Conservation (phyloP, 2,888 invertebrate genomes). For the Nipponacmea schrenckii region DNA sequence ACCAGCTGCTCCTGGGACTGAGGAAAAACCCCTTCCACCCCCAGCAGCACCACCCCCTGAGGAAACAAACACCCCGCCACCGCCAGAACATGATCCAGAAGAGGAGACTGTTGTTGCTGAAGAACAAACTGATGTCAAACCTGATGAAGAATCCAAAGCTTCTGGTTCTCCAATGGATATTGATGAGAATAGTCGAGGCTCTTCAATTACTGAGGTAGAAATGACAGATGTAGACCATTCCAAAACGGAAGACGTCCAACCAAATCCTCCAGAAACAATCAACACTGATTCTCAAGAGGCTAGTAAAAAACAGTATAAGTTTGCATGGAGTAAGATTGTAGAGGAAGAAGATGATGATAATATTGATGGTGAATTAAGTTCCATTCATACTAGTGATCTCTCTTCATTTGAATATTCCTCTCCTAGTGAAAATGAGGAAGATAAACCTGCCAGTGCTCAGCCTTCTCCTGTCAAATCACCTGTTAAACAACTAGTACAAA, state of each 20-base stretch:
- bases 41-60: conserved; percentile 31
- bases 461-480: background rate
- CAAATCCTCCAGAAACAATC: conserved; percentile 13
- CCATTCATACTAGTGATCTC: conserved; percentile 69
- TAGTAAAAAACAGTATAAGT: conserved; percentile 49
- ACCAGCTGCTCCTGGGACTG: conserved; percentile 9
- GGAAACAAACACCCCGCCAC: conserved; percentile 29
- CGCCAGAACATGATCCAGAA: conserved; percentile 21
- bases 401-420: conserved; percentile 64
- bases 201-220: background rate
- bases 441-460: background rate
- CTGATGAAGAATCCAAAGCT: background rate
- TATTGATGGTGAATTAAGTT: conserved; percentile 65
- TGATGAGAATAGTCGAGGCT: background rate
- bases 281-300: conserved; percentile 17
- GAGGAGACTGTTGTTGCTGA: conserved; percentile 16
- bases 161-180: conserved; percentile 2
- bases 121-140: conserved; percentile 6
- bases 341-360: conserved; percentile 40
- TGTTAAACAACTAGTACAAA: background rate
- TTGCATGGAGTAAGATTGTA: conserved; percentile 58
- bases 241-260: background rate
- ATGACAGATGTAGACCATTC: background rate
- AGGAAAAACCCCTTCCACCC: conserved; percentile 16
- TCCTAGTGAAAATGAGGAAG: conserved; percentile 29